Percentiles rank a stretch among this genome's conserved stretches.
These are phyloP conservation scores for Megalopta genalis DNA, from an alignment of 1,140 invertebrate species.

Conservation along the genomic window DNA sequence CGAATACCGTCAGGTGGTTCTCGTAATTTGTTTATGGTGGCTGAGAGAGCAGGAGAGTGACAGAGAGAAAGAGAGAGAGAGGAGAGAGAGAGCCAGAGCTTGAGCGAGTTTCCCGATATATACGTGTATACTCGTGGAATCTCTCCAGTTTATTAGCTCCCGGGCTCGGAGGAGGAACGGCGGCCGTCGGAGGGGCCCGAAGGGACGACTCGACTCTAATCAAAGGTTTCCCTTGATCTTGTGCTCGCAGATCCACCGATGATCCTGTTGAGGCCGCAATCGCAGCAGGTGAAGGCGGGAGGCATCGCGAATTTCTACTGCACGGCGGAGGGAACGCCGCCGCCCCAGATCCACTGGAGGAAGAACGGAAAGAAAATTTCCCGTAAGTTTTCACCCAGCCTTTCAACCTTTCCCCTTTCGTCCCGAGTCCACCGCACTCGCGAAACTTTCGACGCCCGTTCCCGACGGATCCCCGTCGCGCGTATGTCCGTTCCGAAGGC, in stretches of 20 bases:
- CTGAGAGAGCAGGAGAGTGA: neutral
- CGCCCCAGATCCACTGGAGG: conserved; percentile 93
- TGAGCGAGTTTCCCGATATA: neutral
- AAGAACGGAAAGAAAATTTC: conserved; percentile 93
- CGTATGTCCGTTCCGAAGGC: too few species aligned
- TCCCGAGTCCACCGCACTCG: neutral
- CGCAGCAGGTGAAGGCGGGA: conserved; percentile 92
- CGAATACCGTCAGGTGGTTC: neutral
- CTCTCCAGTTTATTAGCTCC: neutral
- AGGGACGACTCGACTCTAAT: conserved; percentile 42
- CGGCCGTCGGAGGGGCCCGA: conserved; percentile 4
- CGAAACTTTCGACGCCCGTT: neutral
- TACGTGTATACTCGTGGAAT: neutral
- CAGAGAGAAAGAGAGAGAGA: too few species aligned
- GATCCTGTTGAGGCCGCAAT: conserved; percentile 91
- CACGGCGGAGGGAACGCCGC: conserved; percentile 93
- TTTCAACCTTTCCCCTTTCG: neutral
- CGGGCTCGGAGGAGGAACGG: neutral
- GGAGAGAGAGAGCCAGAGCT: too few species aligned
- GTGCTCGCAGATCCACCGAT: conserved; percentile 92
- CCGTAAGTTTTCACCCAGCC: conserved; percentile 83
- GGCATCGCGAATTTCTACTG: conserved; percentile 98
- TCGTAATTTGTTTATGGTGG: conserved; percentile 1
- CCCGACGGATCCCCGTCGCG: neutral
- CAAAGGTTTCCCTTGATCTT: conserved; percentile 52